Evolutionary conservation across 1,140 invertebrate genomes (phyloP), one percentile per base, ranked within the genome.

Genomic region (Drosophila paulistorum): DNA sequence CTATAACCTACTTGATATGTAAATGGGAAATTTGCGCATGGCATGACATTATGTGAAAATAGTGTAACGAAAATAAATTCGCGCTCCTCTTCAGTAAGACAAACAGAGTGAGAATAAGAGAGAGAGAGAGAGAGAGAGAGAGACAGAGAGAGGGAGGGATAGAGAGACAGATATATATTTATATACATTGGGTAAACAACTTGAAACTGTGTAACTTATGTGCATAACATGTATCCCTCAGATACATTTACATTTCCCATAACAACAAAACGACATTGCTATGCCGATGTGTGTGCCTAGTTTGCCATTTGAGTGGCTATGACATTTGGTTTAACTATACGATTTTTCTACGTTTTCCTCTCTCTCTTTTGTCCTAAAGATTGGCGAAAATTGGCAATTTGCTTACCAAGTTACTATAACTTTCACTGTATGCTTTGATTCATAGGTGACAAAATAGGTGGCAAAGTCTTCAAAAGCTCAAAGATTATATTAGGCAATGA

Each of bases 171-270:
- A 64, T 17, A 17, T 17, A 17, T 48, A 48, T 17, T 9, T 48
- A 13, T 45, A 9, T 13, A 45, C 42, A 17, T 45, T 5, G 30
- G 42, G 26, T 33, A 64, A 64, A 64, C 61, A 64, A 64, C 45
- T 64, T 64, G 61, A 30, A 48, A 64, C 57, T 17, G 41, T 61
- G 61, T 51, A 51, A 51, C 45, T 51, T 23, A 51, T 51, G 17
- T 51, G 10, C 45, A 51, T 51, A 51, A 51, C 45, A 51, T 64
- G 42, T 64, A 64, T 64, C 45, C 48, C 13, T 64, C 23, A 33
- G 61, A 64, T 64, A 48, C 61, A 64, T 64, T 64, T 64, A 64
- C 61, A 64, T 64, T 64, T 64, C 37, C 61, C 61, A 51, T 64
- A 64, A 64, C 61, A 64, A 64, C 61, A 48, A 64, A 51, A 59